Base-by-base conservation (phyloP, 2,113 vertebrate species). In the Chrysochloris asiatica region DNA sequence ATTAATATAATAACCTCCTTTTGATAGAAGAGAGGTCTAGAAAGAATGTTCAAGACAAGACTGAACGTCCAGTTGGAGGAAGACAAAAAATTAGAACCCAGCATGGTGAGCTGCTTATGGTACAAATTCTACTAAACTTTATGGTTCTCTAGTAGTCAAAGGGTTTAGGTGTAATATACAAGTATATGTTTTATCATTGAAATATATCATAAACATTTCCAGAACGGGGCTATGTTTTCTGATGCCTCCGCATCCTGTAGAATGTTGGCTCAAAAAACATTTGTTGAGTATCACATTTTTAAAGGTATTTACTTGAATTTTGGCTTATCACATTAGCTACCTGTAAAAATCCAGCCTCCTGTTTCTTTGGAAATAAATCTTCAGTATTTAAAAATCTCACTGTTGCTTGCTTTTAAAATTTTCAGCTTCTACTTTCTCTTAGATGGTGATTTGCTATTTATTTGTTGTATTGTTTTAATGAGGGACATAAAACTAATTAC, bases 361-460 rank as follows among this genome's bases (percentile, higher is more conserved):
- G 30, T 81, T 63, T 78, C 73, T 85, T 67, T n/a, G 21, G 19
- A 78, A 50, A 8, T 86, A 77, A 86, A 83, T 21, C 3, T 33
- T 67, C 9, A 73, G 22, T 52, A 73, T 21, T 2, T 9, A 36
- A 59, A 89, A 73, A 24, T n/a, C 52, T 71, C 47, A 82, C 36
- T 77, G 6, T 67, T 65, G 45, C 67, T 93, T 59, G 17, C n/a
- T 83, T 91, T 91, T 24, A 85, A 26, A 54, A 24, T 52, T 91
- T 81, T 82, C 26, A 82, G 28, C 38, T 16, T 65, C 78, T 92
- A 19, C 13, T 12, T 13, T 75, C 45, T 67, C 4, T 73, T 69
- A 12, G 16, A 24, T 48, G 8, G 28, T 26, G 19, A 63, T 83
- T 21, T 33, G 30, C 26, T 50, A 45, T 26, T 8, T 54, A n/a